These are phyloP conservation scores for Coleophora deauratella DNA, from an alignment of 2,888 invertebrate genomes.

Conservation along the genomic window DNA sequence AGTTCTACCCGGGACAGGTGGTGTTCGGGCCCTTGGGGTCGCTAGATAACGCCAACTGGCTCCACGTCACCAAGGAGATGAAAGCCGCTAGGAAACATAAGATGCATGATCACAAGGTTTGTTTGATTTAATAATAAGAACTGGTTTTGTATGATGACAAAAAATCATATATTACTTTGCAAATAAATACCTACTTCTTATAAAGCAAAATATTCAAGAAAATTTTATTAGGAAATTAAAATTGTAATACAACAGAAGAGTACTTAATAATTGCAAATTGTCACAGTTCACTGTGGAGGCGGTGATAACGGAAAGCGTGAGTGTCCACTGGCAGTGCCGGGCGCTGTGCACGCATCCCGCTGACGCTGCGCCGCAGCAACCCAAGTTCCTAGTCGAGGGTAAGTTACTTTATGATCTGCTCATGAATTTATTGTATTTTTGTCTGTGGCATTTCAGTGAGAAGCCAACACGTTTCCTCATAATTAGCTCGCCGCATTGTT, in stretches of 20 bases:
- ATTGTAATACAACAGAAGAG: too few species aligned
- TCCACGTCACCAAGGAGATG: slow-evolving; percentile 83
- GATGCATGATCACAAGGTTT: slow-evolving; percentile 71
- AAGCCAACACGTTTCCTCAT: too few species aligned
- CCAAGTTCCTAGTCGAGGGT: slow-evolving; percentile 72
- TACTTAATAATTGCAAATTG: not conserved
- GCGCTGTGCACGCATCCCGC: slow-evolving; percentile 76
- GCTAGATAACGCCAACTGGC: slow-evolving; percentile 86
- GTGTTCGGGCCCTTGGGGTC: slow-evolving; percentile 83
- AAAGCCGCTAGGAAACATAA: slow-evolving; percentile 76
- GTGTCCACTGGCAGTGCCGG: slow-evolving; percentile 91
- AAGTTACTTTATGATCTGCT: slow-evolving; percentile 2
- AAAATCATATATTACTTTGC: too few species aligned
- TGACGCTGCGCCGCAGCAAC: slow-evolving; percentile 77
- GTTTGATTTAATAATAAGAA: too few species aligned
- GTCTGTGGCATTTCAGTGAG: not conserved
- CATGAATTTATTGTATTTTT: not conserved
- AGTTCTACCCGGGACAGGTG: slow-evolving; percentile 69
- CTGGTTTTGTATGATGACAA: too few species aligned
- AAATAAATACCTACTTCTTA: too few species aligned
- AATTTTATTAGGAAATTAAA: too few species aligned
- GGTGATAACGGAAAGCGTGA: slow-evolving; percentile 85
- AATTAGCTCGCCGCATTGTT: too few species aligned
- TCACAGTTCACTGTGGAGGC: slow-evolving; percentile 86
- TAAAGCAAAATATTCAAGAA: too few species aligned